Percentiles rank a stretch among this genome's conserved stretches.
phyloP scores from a whole-genome alignment of 2,113 vertebrate species.

The Salvator merianae region DNA sequence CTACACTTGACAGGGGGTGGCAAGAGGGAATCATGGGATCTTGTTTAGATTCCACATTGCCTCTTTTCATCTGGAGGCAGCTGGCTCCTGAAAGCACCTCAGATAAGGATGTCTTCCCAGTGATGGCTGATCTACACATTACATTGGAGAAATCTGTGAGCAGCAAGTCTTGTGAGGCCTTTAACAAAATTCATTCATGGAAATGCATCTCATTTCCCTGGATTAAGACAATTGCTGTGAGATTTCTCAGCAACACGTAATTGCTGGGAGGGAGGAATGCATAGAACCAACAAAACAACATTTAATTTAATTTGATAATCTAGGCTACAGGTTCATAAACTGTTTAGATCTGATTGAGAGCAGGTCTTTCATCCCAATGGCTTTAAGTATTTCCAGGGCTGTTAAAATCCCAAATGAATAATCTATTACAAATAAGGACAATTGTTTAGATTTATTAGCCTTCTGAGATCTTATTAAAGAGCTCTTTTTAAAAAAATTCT shows the following conservation, averaged over 20 bases:
- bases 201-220: background rate
- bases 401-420: conserved; percentile 71
- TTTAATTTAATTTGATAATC: conserved; percentile 75
- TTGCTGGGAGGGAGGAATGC: conserved; percentile 13
- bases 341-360: conserved; percentile 43
- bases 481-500: conserved; percentile 67
- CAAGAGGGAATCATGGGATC: no score
- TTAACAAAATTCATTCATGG: conserved; percentile 5
- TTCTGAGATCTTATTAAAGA: conserved; percentile 81
- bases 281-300: conserved; percentile 75
- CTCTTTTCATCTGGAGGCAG: background rate
- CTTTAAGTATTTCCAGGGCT: conserved; percentile 76
- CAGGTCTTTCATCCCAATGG: conserved; percentile 56
- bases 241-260: conserved; percentile 51
- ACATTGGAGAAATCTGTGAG: background rate
- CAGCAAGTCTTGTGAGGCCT: conserved; percentile 7
- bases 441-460: conserved; percentile 79
- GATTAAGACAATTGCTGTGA: background rate
- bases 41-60: no score
- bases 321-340: conserved; percentile 65
- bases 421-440: conserved; percentile 80
- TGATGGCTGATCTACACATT: background rate
- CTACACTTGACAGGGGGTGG: no score
- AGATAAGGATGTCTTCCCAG: background rate
- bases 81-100: background rate